Conservation (phyloP, 1,140 invertebrate genomes). For the Papilio xuthus region DNA sequence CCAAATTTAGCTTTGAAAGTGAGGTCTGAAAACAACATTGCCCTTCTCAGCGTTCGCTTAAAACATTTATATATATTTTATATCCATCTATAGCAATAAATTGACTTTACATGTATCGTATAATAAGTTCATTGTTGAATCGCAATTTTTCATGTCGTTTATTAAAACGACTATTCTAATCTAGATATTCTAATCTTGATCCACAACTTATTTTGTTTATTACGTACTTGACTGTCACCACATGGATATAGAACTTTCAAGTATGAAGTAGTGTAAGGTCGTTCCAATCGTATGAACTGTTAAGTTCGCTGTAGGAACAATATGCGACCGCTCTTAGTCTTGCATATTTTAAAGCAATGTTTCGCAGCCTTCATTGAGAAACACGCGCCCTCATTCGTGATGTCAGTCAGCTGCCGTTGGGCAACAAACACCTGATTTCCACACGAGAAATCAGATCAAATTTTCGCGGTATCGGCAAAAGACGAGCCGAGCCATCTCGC, state of each 20-base stretch:
- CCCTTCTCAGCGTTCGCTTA: neutral
- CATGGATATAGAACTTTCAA: neutral
- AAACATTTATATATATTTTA: neutral
- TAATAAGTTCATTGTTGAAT: neutral
- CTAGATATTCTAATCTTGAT: neutral
- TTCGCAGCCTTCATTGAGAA: slow-evolving; percentile 78
- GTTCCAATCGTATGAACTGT: neutral
- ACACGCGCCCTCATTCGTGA: slow-evolving; percentile 77
- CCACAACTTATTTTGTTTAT: neutral
- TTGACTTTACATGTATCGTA: neutral
- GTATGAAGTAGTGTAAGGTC: neutral
- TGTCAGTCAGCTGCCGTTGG: slow-evolving; percentile 70
- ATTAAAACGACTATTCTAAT: neutral
- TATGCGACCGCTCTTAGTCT: slow-evolving; percentile 61
- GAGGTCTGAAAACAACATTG: neutral
- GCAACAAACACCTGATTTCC: slow-evolving; percentile 76
- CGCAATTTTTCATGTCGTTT: neutral
- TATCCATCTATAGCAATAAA: too few relatives aligned
- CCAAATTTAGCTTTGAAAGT: slow-evolving; percentile 37
- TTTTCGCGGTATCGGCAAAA: slow-evolving; percentile 55
- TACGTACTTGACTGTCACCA: neutral
- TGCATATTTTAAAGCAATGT: slow-evolving; percentile 77
- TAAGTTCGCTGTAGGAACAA: slow-evolving; percentile 50
- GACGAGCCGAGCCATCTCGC: slow-evolving; percentile 40
- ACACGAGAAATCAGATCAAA: slow-evolving; percentile 73